These are phyloP conservation scores for Catagonus wagneri DNA, from an alignment of 2,113 vertebrate species.

Conservation along the genomic window DNA sequence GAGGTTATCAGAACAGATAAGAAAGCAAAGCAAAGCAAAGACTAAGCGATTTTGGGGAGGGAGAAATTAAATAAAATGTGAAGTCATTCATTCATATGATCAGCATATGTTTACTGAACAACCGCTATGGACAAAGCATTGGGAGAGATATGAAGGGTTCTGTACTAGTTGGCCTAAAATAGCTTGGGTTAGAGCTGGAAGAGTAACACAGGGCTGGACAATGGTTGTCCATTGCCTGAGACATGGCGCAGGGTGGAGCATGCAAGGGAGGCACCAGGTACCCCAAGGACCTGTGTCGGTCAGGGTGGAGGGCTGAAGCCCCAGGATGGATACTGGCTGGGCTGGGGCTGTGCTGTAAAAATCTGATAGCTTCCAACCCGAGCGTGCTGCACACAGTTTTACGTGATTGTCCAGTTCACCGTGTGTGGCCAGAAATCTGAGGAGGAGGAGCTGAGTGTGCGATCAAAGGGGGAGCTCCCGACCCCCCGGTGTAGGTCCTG, in stretches of 20 bases:
- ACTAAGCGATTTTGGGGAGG: neutral
- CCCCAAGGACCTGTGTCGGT: neutral
- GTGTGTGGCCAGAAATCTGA: neutral
- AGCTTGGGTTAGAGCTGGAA: neutral
- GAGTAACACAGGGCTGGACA: neutral
- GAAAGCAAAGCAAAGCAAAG: neutral
- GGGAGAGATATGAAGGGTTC: neutral
- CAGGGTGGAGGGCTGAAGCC: neutral
- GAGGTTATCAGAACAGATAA: neutral
- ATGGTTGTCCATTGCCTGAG: neutral
- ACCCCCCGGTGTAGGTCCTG: neutral
- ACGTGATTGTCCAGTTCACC: accelerated
- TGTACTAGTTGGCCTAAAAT: neutral
- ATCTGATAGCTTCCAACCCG: neutral
- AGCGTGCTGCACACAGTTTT: accelerated
- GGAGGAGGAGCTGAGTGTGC: neutral
- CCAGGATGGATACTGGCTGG: accelerated
- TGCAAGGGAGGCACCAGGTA: neutral
- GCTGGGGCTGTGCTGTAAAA: neutral
- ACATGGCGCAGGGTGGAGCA: neutral
- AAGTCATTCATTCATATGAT: neutral
- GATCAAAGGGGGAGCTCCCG: neutral
- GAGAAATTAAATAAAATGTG: neutral
- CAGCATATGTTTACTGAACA: neutral
- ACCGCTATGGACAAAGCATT: neutral